Evolutionary conservation across 2,113 vertebrate species (phyloP), one percentile per base, ranked within the genome.

Genomic region (Calypte anna): DNA sequence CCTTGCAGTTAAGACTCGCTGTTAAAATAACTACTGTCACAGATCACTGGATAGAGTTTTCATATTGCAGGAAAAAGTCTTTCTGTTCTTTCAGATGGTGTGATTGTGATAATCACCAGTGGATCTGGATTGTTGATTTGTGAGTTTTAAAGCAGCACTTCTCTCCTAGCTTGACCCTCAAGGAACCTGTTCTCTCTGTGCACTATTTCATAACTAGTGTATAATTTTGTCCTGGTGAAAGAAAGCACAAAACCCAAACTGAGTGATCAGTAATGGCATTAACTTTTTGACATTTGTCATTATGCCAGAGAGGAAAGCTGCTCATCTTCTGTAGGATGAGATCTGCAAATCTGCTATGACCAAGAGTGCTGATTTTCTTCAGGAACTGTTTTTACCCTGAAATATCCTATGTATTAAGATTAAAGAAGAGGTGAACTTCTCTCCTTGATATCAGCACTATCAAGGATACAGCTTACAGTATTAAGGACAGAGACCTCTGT

Each of bases 381-480:
- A 73, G 57, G n/a, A 94, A 90, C 40, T 69, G 28, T 33, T 93
- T 97, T 94, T 85, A 62, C 50, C 76, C 64, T 92, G 78, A 96
- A 83, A 96, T 90, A 85, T 63, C 66, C 33, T 53, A 68, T 94
- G 88, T 86, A 69, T 92, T 94, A 79, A 92, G 70, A 94, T 92
- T 96, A 90, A 96, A 90, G 89, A 88, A 95, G 50, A 88, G 82
- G 40, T 90, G 86, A 95, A 94, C 81, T 84, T 95, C 46, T 95
- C 61, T 73, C 81, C 50, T 81, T 79, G 54, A 77, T 70, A 84
- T 94, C 76, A 91, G 66, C 40, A 86, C 30, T 80, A 72, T 69
- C 78, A 78, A 95, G 82, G 55, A 93, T 82, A 59, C 69, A 83
- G 43, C 64, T 93, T 55, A 54, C 27, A 74, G 81, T 83, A 81